Evolutionary conservation across 2,888 invertebrate genomes (phyloP), one percentile per base, ranked within the genome.

Genomic region (Platypus cylindrus): DNA sequence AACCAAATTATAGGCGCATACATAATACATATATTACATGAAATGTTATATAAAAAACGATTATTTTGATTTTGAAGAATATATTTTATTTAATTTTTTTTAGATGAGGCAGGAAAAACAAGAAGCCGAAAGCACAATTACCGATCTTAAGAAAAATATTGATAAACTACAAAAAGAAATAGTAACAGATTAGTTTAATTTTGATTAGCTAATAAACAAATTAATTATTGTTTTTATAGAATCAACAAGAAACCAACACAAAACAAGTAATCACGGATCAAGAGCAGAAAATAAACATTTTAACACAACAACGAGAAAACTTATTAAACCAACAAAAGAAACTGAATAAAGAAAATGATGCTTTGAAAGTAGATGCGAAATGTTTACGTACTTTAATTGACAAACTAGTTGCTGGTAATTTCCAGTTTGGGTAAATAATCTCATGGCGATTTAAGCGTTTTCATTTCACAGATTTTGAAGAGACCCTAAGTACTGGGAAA

Each of bases 111-210:
- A 43, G n/a, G 54, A 54, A 24, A 55, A 51, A 29, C 48, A 47
- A 13, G 43, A 46, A 5, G 22, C 51, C 13, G 44, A 51, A 13
- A 44, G 40, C 5, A 54, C 48, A 16, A 37, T 50, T 11, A 43
- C 45, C 17, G 56, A 56, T 47, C 41, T 59, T n/a, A 52, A 59
- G 45, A 54, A 51, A 3, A 58, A 51, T 33, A 36, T 48, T 1
- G 48, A 54, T 29, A 58, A 55, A 40, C 28, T 58, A 16, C 49
- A 53, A 17, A 43, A 40, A 12, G 56, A 56, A 36, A 43, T 60
- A 17, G 47, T 58, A 38, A 43, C 11, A 51, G 53, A 45, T 45
- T 48, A 43, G 56, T 54, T 27, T 5, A 12, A 27, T 14, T 15
- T 14, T 8, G 15, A 3, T 27, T 14, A 5, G 15, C 15, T 13